phyloP scores from a whole-genome alignment of 2,888 invertebrate species.

The Megamerina dolium region DNA sequence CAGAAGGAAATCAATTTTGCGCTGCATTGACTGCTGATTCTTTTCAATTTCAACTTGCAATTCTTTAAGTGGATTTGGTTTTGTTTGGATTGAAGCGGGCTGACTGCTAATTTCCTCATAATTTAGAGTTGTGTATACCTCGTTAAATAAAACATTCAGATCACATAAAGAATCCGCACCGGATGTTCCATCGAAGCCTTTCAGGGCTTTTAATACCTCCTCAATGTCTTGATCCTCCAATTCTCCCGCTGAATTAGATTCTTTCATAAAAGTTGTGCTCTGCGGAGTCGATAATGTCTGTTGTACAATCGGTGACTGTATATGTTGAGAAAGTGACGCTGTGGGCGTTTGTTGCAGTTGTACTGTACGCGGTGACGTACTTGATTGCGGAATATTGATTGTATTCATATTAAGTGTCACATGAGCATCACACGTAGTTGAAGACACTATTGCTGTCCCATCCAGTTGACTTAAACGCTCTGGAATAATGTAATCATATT shows the following conservation, averaged over 20 bases:
- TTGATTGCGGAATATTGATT: constrained; percentile 6
- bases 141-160: constrained; percentile 41
- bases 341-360: constrained; percentile 20
- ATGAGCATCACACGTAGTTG: constrained; percentile 16
- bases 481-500: constrained; percentile 16
- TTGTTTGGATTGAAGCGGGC: constrained; percentile 14
- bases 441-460: constrained; percentile 32
- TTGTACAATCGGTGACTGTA: constrained; percentile 13
- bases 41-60: constrained; percentile 37
- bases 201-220: constrained; percentile 72
- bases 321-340: constrained; percentile 12
- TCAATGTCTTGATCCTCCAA: constrained; percentile 66
- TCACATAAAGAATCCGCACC: constrained; percentile 41
- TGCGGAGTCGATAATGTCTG: constrained; percentile 24
- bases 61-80: constrained; percentile 30
- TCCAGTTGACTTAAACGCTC: constrained; percentile 44
- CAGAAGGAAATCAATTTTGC: constrained; percentile 65
- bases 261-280: constrained; percentile 52
- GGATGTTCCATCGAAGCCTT: constrained; percentile 59
- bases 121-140: constrained; percentile 30
- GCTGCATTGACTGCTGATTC: constrained; percentile 54
- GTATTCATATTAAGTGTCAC: constrained; percentile 5
- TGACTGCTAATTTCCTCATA: constrained; percentile 29
- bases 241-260: constrained; percentile 50
- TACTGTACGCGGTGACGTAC: constrained; percentile 22